Evolutionary conservation across 2,888 invertebrate species (phyloP), one percentile per base, ranked within the genome.

Genomic region (Meganola albula): DNA sequence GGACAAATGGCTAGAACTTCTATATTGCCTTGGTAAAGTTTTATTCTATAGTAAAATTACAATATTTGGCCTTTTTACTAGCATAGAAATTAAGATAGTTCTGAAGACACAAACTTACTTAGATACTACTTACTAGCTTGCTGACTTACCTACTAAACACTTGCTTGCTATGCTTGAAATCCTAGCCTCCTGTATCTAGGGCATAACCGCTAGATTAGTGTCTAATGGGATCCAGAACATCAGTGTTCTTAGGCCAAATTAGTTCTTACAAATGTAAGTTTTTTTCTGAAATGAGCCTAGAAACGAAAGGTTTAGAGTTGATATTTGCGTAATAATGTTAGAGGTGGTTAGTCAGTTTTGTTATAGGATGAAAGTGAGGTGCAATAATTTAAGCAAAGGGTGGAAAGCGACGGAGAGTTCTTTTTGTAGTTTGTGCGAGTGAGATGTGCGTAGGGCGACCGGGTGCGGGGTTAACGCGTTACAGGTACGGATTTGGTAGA

Each of bases 361-460:
- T 58, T 49, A 51, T 47, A 61, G 34, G 62, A 57, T 54, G 54
- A 61, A 63, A 54, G 58, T 67, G 70, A 77, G 77, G 82, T 73
- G 78, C 78, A 83, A 85, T 85, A 84, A 85, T 85, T 85, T 83
- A 84, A 84, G 84, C 83, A 78, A 80, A 73, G 83, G 85, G 80
- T 76, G 82, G 83, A 82, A 77, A 64, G 84, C 83, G 84, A 84
- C 70, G 71, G 84, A 72, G 63, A 74, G 78, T 84, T 84, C 84
- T 85, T 85, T 85, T 85, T 84, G 78, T 73, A 80, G 78, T 84
- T 83, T 78, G 85, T 84, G 85, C 78, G 85, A 85, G 84, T 80
- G 85, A 84, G 84, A 85, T 65, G 73, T 84, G 84, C 84, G 83
- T 84, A 83, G 78, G 75, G 72, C 72, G 79, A 67, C 72, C 69